These are phyloP conservation scores for Aldrovandia affinis DNA, from an alignment of 2,797 vertebrate genomes.

Conservation along the genomic window DNA sequence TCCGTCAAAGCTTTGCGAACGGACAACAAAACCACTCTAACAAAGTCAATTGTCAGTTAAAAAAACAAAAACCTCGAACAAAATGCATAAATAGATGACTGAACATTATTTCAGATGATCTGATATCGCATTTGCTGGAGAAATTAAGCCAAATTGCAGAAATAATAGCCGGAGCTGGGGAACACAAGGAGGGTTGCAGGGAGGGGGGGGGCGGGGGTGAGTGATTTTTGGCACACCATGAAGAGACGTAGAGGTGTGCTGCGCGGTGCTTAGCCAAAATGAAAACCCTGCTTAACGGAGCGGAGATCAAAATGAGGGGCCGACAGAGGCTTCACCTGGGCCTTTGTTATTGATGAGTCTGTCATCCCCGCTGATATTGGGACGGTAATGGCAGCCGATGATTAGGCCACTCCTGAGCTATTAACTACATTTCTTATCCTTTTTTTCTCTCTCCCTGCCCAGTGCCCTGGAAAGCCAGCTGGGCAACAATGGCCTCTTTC, in stretches of 20 bases:
- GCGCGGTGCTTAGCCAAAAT: slow-evolving; percentile 82
- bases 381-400: slow-evolving; percentile 89
- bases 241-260: slow-evolving; percentile 78
- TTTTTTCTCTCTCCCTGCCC: slow-evolving; percentile 61
- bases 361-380: slow-evolving; percentile 93
- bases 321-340: slow-evolving; percentile 78
- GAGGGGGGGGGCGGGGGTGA: slow-evolving; percentile 67
- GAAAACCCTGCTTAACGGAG: slow-evolving; percentile 84
- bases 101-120: slow-evolving; percentile 70
- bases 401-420: slow-evolving; percentile 90
- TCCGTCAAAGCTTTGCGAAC: slow-evolving; percentile 51
- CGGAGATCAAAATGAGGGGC: slow-evolving; percentile 89
- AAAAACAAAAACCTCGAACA: slow-evolving; percentile 57
- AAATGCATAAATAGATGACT: slow-evolving; percentile 47
- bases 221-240: slow-evolving; percentile 71
- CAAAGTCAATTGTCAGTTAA: slow-evolving; percentile 54
- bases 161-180: slow-evolving; percentile 77
- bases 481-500: slow-evolving; percentile 87
- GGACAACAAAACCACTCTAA: slow-evolving; percentile 43
- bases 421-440: slow-evolving; percentile 92
- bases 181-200: slow-evolving; percentile 65
- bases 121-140: slow-evolving; percentile 71
- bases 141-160: slow-evolving; percentile 83
- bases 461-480: slow-evolving; percentile 76
- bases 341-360: slow-evolving; percentile 94